These are phyloP conservation scores for Epinotia brunnichana DNA, from an alignment of 2,888 invertebrate genomes.

Conservation along the genomic window DNA sequence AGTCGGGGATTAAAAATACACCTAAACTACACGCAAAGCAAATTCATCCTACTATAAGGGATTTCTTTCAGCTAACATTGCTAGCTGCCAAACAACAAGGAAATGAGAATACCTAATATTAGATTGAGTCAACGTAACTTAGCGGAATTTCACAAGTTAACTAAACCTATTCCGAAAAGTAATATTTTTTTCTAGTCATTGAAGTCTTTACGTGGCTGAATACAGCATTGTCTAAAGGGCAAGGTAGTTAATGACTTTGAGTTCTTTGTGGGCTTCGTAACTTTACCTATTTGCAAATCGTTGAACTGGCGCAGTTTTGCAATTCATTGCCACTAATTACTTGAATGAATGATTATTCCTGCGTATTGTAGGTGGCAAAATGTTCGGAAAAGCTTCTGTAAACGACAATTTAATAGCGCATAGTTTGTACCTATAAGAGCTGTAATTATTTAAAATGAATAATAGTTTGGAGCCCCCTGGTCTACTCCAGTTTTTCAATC, in stretches of 20 bases:
- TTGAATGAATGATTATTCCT: constrained; percentile 23
- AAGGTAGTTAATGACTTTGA: constrained; percentile 12
- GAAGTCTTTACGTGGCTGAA: neutral
- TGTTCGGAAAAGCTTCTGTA: neutral
- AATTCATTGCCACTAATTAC: constrained; percentile 71
- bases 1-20: too few relatives aligned
- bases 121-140: too few relatives aligned
- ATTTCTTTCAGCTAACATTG: too few relatives aligned
- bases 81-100: too few relatives aligned
- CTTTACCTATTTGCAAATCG: constrained; percentile 67
- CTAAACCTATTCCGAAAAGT: too few relatives aligned
- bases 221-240: neutral
- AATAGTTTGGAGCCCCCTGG: too few relatives aligned
- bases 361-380: neutral
- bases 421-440: neutral
- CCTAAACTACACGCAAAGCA: too few relatives aligned
- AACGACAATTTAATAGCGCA: neutral
- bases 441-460: neutral
- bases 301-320: constrained; percentile 56
- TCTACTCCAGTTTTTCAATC: too few relatives aligned
- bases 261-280: constrained; percentile 56
- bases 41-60: too few relatives aligned
- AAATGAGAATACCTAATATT: too few relatives aligned
- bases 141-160: too few relatives aligned
- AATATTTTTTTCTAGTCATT: too few relatives aligned